Percentiles rank a stretch among this genome's conserved stretches.
Evolutionary conservation across 2,888 invertebrate genomes (phyloP).

Genomic region (Smittia aterrima): DNA sequence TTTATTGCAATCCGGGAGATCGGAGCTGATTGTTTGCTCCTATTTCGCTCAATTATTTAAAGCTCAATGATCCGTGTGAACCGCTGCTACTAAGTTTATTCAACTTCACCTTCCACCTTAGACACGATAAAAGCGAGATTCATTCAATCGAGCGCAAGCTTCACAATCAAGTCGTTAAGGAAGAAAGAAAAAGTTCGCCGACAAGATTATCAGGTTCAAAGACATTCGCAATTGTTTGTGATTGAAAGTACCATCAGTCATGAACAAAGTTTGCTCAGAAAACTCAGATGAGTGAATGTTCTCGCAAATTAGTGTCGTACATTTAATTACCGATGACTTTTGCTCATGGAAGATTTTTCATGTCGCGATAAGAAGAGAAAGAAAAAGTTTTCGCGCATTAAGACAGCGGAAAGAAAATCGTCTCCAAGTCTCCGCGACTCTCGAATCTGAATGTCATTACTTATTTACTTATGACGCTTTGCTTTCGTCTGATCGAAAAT

Average conservation of each 20-base stretch:
- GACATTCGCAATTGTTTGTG: not conserved
- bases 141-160: not conserved
- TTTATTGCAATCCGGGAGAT: no score
- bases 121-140: no score
- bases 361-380: conserved; percentile 6
- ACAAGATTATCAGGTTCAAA: not conserved
- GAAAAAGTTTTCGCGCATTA: conserved; percentile 2
- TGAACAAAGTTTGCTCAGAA: not conserved
- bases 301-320: not conserved
- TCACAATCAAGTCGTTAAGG: not conserved
- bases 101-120: no score
- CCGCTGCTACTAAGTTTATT: no score
- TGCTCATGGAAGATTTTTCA: conserved; percentile 10
- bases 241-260: conserved; percentile 3
- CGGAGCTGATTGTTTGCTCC: no score
- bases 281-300: not conserved
- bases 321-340: not conserved
- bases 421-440: not conserved
- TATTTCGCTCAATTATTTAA: no score
- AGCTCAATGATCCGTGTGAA: no score
- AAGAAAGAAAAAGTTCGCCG: not conserved
- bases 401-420: not conserved
- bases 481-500: not conserved
- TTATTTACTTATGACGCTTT: conserved; percentile 5
- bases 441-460: not conserved